Evolutionary conservation across 2,888 invertebrate species (phyloP), one percentile per base, ranked within the genome.

Genomic region (Phortica okadai): DNA sequence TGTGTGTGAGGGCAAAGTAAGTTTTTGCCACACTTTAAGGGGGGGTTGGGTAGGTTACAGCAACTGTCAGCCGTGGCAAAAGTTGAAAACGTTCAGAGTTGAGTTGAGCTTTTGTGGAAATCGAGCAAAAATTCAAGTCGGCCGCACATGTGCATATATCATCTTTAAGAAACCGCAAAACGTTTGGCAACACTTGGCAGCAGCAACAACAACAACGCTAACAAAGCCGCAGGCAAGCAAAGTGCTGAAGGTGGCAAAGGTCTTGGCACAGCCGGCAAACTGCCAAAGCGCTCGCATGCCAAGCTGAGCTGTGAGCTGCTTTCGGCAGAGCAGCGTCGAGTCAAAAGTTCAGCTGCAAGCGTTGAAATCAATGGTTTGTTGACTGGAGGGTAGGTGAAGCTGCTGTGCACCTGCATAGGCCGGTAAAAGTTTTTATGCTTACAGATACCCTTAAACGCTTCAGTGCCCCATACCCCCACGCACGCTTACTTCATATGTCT

Each of bases 111-210:
- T 11, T 21, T 50, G 10, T 50, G 10, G 6, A 8, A 50, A 50
- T 8, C 10, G 50, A 14, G 50, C 50, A 14, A 50, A 21, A 21
- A 21, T 21, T 21, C 21, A 21, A 21, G 21, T 21, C 21, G 21
- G 21, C 21, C 21, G 50, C 50, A 50, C 50, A 50, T 50, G 50
- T 50, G 25, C 66, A 66, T 66, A 66, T 42, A 66, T 66, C 66
- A 66, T 66, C 66, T 66, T 66, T 66, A 66, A 66, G 66, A 33
- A 66, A 66, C 66, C 66, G 42, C 66, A 66, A 66, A 42, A 10
- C 66, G 42, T 66, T 50, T 66, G 66, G 66, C 42, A 66, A 66
- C 66, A 41, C 66, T 66, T 66, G 66, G 66, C 66, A 66, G 42
- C 66, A 21, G 6, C 21, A 41, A 33, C 66, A 62, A 16, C n/a